Evolutionary conservation across 2,888 invertebrate species (phyloP).

Genomic region (Gastracanthus pulcherrimus): DNA sequence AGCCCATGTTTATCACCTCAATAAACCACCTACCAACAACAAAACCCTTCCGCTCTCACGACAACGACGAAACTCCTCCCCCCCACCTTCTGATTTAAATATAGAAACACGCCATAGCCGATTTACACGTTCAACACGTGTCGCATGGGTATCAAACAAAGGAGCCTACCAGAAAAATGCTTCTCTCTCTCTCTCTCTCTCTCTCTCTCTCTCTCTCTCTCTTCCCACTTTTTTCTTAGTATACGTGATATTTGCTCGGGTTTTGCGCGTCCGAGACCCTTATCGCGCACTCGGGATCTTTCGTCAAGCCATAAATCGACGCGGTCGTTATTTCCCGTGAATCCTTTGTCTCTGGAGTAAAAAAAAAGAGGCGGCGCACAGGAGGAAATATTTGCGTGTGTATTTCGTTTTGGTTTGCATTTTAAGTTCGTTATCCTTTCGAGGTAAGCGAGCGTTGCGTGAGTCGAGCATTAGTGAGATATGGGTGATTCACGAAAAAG

Average conservation of each 20-base stretch:
- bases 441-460: slow-evolving; percentile 21
- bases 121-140: slow-evolving; percentile 24
- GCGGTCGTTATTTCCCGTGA: slow-evolving; percentile 28
- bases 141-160: background rate
- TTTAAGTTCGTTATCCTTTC: slow-evolving; percentile 24
- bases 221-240: too few species aligned
- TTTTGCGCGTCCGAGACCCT: background rate
- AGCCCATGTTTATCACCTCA: background rate
- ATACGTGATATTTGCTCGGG: slow-evolving; percentile 22
- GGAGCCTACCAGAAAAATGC: background rate
- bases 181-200: background rate
- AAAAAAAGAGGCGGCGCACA: slow-evolving; percentile 2
- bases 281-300: slow-evolving; percentile 22
- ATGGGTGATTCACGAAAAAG: too few species aligned
- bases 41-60: background rate
- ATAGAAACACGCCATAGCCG: background rate
- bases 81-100: slow-evolving; percentile 2
- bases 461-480: background rate
- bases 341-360: slow-evolving; percentile 35
- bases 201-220: too few species aligned
- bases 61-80: background rate
- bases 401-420: too few species aligned
- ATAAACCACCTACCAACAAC: background rate
- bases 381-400: slow-evolving; percentile 37
- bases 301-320: slow-evolving; percentile 48